These are phyloP conservation scores for Pseudorhiza aurosa DNA, from an alignment of 30 jellyfish, hydroid and myxozoan genomes.

Conservation along the genomic window DNA sequence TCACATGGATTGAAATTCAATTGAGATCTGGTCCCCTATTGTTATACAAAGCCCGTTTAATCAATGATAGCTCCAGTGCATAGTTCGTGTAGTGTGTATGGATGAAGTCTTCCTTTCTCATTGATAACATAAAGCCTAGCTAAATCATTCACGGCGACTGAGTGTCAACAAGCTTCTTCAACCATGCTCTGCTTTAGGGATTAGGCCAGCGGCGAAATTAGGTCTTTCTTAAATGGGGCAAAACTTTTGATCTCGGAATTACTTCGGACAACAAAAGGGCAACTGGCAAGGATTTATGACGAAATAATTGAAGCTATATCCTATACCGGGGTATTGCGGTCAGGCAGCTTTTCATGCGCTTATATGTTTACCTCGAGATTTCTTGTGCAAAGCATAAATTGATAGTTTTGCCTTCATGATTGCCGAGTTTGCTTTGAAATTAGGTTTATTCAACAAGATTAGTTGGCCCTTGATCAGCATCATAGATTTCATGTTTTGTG, in stretches of 20 bases:
- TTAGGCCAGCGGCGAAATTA: constrained; percentile 40
- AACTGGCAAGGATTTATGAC: constrained; percentile 13
- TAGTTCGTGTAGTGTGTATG: too few species aligned
- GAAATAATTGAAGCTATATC: too few species aligned
- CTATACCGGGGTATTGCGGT: too few species aligned
- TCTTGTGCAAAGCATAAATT: not conserved
- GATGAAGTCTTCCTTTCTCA: not conserved
- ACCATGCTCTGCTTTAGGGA: constrained; percentile 13
- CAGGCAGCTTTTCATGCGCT: too few species aligned
- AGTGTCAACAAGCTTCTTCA: not conserved
- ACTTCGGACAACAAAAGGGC: constrained; percentile 32
- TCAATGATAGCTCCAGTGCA: too few species aligned
- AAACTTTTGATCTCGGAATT: constrained; percentile 39
- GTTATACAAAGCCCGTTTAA: too few species aligned
- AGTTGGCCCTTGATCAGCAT: too few species aligned
- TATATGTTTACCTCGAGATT: not conserved
- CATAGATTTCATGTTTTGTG: too few species aligned
- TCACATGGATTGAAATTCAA: too few species aligned
- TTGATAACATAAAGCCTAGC: constrained; percentile 21
- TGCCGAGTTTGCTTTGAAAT: not conserved
- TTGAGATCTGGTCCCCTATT: too few species aligned
- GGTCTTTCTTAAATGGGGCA: not conserved
- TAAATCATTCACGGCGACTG: constrained; percentile 40
- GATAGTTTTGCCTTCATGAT: not conserved
- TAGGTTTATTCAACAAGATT: not conserved